These are phyloP conservation scores for Penaeus japonicus DNA, from an alignment of 1,140 invertebrate species.

Conservation along the genomic window DNA sequence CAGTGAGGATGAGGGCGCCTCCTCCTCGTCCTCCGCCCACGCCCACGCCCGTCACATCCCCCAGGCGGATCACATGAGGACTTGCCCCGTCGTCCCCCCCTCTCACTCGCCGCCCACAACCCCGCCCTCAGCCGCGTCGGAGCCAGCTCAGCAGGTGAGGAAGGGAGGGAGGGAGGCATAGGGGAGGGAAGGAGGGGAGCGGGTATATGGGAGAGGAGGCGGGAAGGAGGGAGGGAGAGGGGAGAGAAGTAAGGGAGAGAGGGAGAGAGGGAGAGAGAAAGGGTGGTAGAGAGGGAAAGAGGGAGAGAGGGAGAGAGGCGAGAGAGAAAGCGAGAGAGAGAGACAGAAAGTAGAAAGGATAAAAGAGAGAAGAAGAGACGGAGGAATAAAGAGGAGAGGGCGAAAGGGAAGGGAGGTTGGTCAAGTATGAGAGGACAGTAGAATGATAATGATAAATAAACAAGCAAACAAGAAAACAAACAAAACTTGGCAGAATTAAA, in stretches of 20 bases:
- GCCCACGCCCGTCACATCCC: neutral
- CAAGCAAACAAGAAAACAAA: too few relatives aligned
- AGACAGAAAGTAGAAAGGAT: neutral
- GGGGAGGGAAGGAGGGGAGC: neutral
- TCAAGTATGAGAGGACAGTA: too few relatives aligned
- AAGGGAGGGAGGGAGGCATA: neutral
- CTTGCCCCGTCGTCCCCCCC: neutral
- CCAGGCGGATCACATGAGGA: neutral
- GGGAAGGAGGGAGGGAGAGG: neutral
- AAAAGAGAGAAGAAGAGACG: neutral
- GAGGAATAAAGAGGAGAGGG: too few relatives aligned
- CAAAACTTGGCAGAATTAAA: too few relatives aligned
- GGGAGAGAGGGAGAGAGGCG: neutral
- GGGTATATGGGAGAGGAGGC: neutral
- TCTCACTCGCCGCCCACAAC: neutral
- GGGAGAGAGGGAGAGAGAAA: neutral
- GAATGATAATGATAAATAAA: too few relatives aligned
- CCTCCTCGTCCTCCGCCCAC: neutral
- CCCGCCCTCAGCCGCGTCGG: conserved; percentile 36
- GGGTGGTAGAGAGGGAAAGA: neutral
- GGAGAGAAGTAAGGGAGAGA: neutral
- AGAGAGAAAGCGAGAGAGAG: neutral
- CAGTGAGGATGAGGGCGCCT: conserved; percentile 29
- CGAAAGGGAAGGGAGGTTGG: too few relatives aligned
- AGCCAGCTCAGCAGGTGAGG: conserved; percentile 46